Base-by-base conservation (phyloP, 2,113 vertebrate genomes). In the Equus przewalskii region DNA sequence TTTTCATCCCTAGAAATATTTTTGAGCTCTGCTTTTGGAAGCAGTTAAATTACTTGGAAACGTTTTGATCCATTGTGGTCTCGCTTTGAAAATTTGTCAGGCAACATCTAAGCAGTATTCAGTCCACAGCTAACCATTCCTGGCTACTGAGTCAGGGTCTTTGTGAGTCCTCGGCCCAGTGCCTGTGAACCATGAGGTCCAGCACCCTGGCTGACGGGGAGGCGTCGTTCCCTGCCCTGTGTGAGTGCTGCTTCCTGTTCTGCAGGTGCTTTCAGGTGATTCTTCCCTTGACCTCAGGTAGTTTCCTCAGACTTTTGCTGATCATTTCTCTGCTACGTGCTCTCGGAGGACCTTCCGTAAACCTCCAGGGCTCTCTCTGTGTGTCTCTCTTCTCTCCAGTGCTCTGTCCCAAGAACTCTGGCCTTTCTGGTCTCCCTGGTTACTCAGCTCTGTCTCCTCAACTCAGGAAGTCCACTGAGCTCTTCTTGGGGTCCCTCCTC, bases 171-270 rank as follows among this genome's bases (percentile, higher is more conserved):
- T 65, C 2, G 13, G 3, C 62, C 7, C 14, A 0, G 5, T 5
- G 51, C 18, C 28, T 3, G 0, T 36, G 62, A 12, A 6, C 30
- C 10, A 0, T 10, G 22, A 6, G 21, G 28, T 11, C 41, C 33
- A 24, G 36, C 6, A 0, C 6, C 9, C 3, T 3, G 16, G 6
- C 14, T 0, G 10, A 1, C 21, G 46, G 21, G 18, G 18, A 19
- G n/a, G 16, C 6, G 0, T 33, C 12, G 2, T 12, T 7, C 4
- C 21, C 16, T 16, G 58, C 14, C 33, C 73, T n/a, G 16, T 1
- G 54, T 11, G 7, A 33, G 10, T 0, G 4, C 62, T 6, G 0
- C 6, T 0, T 0, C 0, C 10, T 1, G 1, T 18, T 7, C 16
- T 56, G 44, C 4, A 15, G 26, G 16, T 0, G 3, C 36, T 36